Evolutionary conservation across 1,140 invertebrate species (phyloP), one percentile per base, ranked within the genome.

Genomic region (Anastrepha obliqua): DNA sequence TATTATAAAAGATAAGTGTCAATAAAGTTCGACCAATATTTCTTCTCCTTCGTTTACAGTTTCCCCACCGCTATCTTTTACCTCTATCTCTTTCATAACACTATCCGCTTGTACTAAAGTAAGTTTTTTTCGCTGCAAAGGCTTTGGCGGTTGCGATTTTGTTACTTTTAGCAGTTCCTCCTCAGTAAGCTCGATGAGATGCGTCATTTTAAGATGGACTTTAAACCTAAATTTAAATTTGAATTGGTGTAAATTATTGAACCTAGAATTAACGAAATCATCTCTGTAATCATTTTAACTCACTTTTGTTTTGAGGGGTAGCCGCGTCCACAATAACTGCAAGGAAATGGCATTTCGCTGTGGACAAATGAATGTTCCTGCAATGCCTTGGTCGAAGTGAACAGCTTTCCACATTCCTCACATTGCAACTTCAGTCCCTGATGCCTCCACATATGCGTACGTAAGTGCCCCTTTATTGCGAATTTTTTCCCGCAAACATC

Each of bases 301-400:
- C 62, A 88, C 87, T 88, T 88, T 86, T 86, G 87, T 86, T 78
- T 86, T 9, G 87, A 88, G 15, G 87, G 87, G 78, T 88, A 88
- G 44, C 85, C 64, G 47, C 86, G 86, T 15, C 20, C 39, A 11
- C 87, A 88, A 81, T 86, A 88, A 39, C 51, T 67, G 29, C 87
- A 88, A 11, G 85, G 85, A 62, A 70, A 88, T 2, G 87, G 87
- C 87, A 88, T 88, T 78, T 86, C 87, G 29, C 65, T 88, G 58
- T 86, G 85, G 47, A 70, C 42, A 78, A 70, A 88, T 2, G 87
- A 88, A 78, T 88, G 87, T 86, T 88, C 87, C 29, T 86, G 42
- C 39, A 88, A 60, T 17, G 87, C 87, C 47, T 88, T 88, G 2
- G 85, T 86, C 13, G 87, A 88, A 11, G 64, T 62, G 60, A 88